These are phyloP conservation scores for Morinoia aosen DNA, from an alignment of 2,888 invertebrate genomes.

Conservation along the genomic window DNA sequence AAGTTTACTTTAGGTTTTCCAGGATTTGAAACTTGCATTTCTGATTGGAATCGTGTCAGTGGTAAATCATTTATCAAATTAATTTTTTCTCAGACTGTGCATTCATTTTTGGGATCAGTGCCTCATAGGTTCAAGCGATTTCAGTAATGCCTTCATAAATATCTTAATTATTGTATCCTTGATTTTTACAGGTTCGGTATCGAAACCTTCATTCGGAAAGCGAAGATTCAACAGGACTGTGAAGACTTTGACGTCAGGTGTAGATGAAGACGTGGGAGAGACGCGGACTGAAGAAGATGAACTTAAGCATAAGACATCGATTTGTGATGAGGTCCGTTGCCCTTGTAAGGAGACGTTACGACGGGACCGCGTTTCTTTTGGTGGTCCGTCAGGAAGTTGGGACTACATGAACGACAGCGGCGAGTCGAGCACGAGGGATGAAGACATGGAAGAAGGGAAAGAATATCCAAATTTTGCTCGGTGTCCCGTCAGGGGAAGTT, in stretches of 20 bases:
- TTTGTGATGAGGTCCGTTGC: not conserved
- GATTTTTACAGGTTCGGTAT: not conserved
- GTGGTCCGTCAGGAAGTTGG: not conserved
- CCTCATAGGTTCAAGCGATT: not conserved
- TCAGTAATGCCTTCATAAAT: not conserved
- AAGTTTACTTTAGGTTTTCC: too few relatives aligned
- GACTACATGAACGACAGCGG: not conserved
- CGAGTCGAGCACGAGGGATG: constrained; percentile 1
- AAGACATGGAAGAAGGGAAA: not conserved
- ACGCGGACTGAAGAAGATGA: not conserved
- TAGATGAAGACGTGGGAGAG: not conserved
- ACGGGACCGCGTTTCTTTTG: not conserved
- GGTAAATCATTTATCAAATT: not conserved
- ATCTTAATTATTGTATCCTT: not conserved
- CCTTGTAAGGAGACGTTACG: not conserved
- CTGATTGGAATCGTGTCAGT: too few relatives aligned
- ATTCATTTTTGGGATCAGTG: not conserved
- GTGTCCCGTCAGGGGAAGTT: not conserved
- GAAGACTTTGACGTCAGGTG: not conserved
- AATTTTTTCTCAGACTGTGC: not conserved
- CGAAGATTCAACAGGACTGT: not conserved
- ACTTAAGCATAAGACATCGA: not conserved
- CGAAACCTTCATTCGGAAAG: not conserved
- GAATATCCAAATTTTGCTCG: not conserved
- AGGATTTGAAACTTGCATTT: too few relatives aligned